These are phyloP conservation scores for Drosophila hamatofila DNA, from an alignment of 2,888 invertebrate genomes.

Conservation along the genomic window DNA sequence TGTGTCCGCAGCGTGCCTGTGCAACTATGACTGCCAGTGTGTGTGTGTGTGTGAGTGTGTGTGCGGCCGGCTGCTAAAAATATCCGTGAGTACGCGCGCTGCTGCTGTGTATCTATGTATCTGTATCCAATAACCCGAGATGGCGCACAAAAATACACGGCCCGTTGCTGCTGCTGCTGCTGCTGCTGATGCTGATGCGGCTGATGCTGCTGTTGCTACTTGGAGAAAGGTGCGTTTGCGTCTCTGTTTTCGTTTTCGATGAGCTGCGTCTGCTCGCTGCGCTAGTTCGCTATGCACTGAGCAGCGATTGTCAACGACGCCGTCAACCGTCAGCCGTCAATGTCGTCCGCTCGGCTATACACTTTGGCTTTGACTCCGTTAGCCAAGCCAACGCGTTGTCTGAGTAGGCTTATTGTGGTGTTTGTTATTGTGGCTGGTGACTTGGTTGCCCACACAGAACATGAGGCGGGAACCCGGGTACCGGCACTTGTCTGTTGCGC, in stretches of 20 bases:
- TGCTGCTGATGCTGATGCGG: not conserved
- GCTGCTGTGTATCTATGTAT: constrained; percentile 62
- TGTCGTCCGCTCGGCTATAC: constrained; percentile 54
- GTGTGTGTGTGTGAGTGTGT: constrained; percentile 2
- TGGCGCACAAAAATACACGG: constrained; percentile 67
- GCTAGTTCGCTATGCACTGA: constrained; percentile 82
- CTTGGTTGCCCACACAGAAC: constrained; percentile 56
- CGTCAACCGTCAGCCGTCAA: constrained; percentile 52
- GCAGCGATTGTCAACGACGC: constrained; percentile 46
- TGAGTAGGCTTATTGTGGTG: constrained; percentile 51
- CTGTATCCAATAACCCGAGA: constrained; percentile 78
- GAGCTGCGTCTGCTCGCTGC: constrained; percentile 77
- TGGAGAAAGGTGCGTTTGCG: constrained; percentile 67
- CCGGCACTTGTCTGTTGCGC: constrained; percentile 73
- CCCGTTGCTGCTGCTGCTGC: constrained; percentile 24
- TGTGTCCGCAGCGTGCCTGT: constrained; percentile 63
- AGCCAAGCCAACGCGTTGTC: constrained; percentile 54
- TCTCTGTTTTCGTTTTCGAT: constrained; percentile 37
- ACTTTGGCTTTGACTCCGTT: constrained; percentile 82
- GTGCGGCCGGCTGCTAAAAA: constrained; percentile 75
- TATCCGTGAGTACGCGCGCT: constrained; percentile 72
- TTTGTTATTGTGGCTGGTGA: constrained; percentile 18
- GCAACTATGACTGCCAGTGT: constrained; percentile 14
- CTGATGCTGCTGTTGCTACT: constrained; percentile 20
- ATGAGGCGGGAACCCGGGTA: constrained; percentile 34